Base-by-base conservation (phyloP, 2,113 vertebrate genomes). In the Dolichallabes microphthalmus region DNA sequence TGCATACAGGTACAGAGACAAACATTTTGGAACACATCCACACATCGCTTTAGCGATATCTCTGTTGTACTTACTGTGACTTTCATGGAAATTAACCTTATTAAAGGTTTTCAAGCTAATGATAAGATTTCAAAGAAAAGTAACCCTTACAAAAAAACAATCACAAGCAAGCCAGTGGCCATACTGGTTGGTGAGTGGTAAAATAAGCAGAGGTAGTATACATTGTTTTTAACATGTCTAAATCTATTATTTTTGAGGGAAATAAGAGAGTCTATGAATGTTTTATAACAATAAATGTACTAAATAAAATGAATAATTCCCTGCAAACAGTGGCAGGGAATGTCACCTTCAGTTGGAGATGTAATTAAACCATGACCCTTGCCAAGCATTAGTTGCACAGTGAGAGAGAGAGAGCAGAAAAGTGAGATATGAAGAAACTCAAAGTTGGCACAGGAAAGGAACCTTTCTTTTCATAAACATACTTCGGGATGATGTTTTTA, bases 281-380 rank as follows among this genome's bases (percentile, higher is more conserved):
- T 68, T 27, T 68, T 68, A 32, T 68, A 14, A 68, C 27, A 68
- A 68, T 68, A 68, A 68, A 66, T 30, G 13, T 32, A 14, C 13
- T 30, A 68, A 27, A 68, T 68, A 68, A 68, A 68, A 68, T 68
- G 27, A 30, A 68, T 68, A 68, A 68, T 68, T 32, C 64, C 32
- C 13, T 13, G 4, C 64, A 68, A 68, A 32, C 14, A 68, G 27
- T 68, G 64, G 27, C 64, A 68, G 27, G 64, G 15, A 68, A 68
- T 32, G 27, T 17, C 64, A 68, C 64, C 64, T 68, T 68, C 14
- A 68, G 64, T 32, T 68, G 14, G 64, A 32, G 64, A 32, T 32
- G 4, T 30, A 32, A 30, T 68, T 32, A 32, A 14, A 66, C 27
- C 27, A 17, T 68, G 64, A 68, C 64, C 64, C 64, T 68, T 27